These are phyloP conservation scores for Erythrolamprus reginae DNA, from an alignment of 2,113 vertebrate genomes.

Conservation along the genomic window DNA sequence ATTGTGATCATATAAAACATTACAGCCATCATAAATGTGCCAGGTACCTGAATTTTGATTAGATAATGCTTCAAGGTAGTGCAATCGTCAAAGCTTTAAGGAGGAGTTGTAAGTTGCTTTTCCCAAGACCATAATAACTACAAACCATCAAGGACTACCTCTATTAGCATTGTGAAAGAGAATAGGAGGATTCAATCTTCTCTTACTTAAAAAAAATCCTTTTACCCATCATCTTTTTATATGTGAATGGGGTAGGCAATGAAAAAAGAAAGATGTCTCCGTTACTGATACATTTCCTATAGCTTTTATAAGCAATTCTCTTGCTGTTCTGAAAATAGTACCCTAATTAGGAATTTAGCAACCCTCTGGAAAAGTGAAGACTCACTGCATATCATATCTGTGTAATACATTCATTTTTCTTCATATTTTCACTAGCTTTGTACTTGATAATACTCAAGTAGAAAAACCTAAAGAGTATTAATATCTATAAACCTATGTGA, in stretches of 20 bases:
- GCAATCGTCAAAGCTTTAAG: neutral
- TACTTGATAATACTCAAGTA: slow-evolving; percentile 10
- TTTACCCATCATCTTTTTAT: neutral
- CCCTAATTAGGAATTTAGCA: neutral
- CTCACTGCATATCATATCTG: neutral
- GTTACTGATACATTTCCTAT: neutral
- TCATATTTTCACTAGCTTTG: slow-evolving; percentile 25
- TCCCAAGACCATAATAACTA: neutral
- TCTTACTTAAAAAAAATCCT: neutral
- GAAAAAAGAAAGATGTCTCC: neutral
- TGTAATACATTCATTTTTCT: neutral
- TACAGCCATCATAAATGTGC: neutral
- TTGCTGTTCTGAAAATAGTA: neutral
- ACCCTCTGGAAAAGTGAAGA: neutral
- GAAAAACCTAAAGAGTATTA: slow-evolving; percentile 6
- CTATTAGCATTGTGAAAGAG: neutral
- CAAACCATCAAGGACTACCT: neutral
- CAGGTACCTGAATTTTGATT: neutral
- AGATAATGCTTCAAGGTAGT: neutral
- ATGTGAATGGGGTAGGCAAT: neutral
- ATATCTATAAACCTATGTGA: slow-evolving; percentile 28
- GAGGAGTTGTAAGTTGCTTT: neutral
- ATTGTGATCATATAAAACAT: neutral
- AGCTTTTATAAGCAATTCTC: neutral
- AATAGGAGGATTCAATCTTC: neutral